Percentiles rank a stretch among this genome's conserved stretches.
Evolutionary conservation across 2,797 vertebrate species (phyloP).

Genomic region (Tragelaphus eurycerus): DNA sequence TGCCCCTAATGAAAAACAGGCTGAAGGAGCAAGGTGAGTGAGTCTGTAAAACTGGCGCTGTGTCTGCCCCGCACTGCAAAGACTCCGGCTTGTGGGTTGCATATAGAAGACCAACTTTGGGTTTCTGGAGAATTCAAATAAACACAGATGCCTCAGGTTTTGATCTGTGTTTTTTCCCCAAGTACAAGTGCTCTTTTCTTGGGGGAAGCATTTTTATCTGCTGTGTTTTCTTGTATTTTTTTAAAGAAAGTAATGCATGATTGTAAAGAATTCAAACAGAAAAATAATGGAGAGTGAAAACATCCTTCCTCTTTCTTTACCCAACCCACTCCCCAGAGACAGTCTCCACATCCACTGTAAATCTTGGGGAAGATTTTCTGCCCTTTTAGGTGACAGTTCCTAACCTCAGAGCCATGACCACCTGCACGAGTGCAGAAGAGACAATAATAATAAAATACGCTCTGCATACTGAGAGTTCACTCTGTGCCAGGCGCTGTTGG

Average conservation of each 20-base stretch:
- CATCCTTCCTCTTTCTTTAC: neutral
- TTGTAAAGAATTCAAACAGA: neutral
- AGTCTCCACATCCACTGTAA: neutral
- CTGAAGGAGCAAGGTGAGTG: slow-evolving; percentile 23
- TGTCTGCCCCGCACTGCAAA: neutral
- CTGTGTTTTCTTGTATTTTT: neutral
- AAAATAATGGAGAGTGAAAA: neutral
- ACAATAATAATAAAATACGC: neutral
- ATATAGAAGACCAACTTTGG: neutral
- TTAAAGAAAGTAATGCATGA: neutral
- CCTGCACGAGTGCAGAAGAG: neutral
- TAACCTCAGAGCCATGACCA: neutral
- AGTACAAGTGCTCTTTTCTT: neutral
- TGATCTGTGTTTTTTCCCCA: neutral
- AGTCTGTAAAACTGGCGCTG: neutral
- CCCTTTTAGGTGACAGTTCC: neutral
- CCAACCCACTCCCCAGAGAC: neutral
- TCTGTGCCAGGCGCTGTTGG: no score
- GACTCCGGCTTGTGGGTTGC: neutral
- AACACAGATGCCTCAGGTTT: neutral
- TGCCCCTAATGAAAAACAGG: slow-evolving; percentile 33
- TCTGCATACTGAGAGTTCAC: accelerated
- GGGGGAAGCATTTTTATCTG: neutral
- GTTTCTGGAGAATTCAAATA: neutral
- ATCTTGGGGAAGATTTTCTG: neutral